Conservation (phyloP, 2,113 vertebrate species). For the Oceanites oceanicus region DNA sequence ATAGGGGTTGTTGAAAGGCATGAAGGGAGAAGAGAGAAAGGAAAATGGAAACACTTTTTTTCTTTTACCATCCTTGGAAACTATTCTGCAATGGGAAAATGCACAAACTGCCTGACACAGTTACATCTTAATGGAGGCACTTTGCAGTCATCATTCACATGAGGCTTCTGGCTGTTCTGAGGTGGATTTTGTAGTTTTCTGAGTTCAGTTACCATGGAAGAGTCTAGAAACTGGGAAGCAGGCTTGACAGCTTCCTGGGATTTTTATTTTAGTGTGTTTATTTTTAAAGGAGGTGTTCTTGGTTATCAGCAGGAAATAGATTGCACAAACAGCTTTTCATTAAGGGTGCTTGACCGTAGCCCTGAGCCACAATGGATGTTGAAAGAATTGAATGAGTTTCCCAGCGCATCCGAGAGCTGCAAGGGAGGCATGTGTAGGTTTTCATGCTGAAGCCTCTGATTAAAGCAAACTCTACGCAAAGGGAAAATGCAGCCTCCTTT, state of each 20-base stretch:
- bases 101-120: background rate
- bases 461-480: background rate
- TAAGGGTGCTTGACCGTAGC: slow-evolving; percentile 33
- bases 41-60: background rate
- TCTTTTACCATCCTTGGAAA: background rate
- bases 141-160: background rate
- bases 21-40: background rate
- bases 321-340: slow-evolving; percentile 45
- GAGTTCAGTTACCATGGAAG: background rate
- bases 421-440: background rate
- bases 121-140: background rate
- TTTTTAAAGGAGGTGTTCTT: slow-evolving; percentile 22
- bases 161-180: background rate
- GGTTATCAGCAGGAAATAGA: slow-evolving; percentile 46
- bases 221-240: background rate
- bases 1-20: background rate
- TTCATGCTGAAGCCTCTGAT: slow-evolving; percentile 28
- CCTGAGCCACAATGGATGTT: slow-evolving; percentile 27
- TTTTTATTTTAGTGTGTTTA: slow-evolving; percentile 46
- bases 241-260: background rate
- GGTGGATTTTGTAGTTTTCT: background rate
- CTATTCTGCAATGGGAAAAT: background rate
- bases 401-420: background rate
- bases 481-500: slow-evolving; percentile 7
- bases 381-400: slow-evolving; percentile 37